Base-by-base conservation (phyloP, 2,888 invertebrate genomes). In the Sipha maydis region DNA sequence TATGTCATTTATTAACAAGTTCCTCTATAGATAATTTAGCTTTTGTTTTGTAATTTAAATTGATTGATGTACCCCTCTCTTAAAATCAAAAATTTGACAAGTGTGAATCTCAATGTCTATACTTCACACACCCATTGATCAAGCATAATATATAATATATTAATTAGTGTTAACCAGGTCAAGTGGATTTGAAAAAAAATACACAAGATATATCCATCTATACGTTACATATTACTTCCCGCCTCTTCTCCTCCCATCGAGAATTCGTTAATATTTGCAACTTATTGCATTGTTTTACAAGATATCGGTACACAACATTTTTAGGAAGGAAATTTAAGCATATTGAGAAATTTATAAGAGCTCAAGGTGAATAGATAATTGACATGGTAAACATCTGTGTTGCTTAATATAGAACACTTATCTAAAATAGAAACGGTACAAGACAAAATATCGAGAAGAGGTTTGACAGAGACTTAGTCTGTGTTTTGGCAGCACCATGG, bases 401-500 rank as follows among this genome's bases (percentile, higher is more conserved):
- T 84, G 71, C 89, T 84, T 77, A 89, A 89, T 78, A 84, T 84
- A 84, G 89, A 76, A 84, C 89, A 69, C 73, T 54, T 71, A 56
- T 89, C 78, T 71, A 84, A 89, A 84, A 83, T 84, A 89, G 83
- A 83, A 89, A 69, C 54, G 41, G 83, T 54, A 67, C 38, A 34
- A 84, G 31, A 77, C 28, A 78, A 89, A 78, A 89, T 77, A 82
- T 82, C 54, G 73, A 73, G 75, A 77, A 77, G 69, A 73, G 28
- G 67, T 82, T 80, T 75, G 80, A 88, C 75, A 75, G 88, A 88
- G n/a, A 34, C 48, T 82, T 67, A 88, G 88, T 88, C 56, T 75
- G 80, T 75, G 88, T 80, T 88, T 88, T 88, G 88, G 88, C 88
- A 88, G 67, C 71, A 88, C 88, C 56, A 88, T 88, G 88, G 88